Percentiles rank a stretch among this genome's conserved stretches.
These are phyloP conservation scores for Dissostichus mawsoni DNA, from an alignment of 2,113 vertebrate genomes.

Conservation along the genomic window DNA sequence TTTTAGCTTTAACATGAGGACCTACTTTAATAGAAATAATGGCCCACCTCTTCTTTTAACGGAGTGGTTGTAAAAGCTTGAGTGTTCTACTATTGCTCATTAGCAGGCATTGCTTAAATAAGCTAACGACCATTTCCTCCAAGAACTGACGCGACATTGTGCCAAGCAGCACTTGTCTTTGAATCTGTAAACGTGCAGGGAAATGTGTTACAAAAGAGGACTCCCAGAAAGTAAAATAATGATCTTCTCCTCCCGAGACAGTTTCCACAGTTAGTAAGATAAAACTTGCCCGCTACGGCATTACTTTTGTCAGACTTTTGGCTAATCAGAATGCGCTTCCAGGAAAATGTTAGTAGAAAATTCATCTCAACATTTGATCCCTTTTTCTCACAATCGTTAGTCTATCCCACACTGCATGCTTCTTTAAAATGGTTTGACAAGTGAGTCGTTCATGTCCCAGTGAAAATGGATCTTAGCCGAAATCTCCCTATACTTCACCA, in stretches of 20 bases:
- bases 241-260: not conserved
- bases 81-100: not conserved
- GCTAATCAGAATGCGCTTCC: not conserved
- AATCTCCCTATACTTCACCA: not conserved
- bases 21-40: not conserved
- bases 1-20: not conserved
- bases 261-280: not conserved
- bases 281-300: not conserved
- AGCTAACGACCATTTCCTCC: not conserved
- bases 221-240: conserved; percentile 1
- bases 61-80: not conserved
- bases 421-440: not conserved
- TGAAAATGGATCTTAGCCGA: not conserved
- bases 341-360: not conserved
- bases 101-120: conserved; percentile 13
- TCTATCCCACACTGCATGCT: not conserved
- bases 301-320: not conserved
- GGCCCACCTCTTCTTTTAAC: not conserved
- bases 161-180: not conserved
- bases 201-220: not conserved
- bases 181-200: conserved; percentile 3
- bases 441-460: not conserved
- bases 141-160: not conserved
- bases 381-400: not conserved
- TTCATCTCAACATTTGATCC: not conserved